phyloP scores from a whole-genome alignment of 2,888 invertebrate species.

The Agriotes lineatus region DNA sequence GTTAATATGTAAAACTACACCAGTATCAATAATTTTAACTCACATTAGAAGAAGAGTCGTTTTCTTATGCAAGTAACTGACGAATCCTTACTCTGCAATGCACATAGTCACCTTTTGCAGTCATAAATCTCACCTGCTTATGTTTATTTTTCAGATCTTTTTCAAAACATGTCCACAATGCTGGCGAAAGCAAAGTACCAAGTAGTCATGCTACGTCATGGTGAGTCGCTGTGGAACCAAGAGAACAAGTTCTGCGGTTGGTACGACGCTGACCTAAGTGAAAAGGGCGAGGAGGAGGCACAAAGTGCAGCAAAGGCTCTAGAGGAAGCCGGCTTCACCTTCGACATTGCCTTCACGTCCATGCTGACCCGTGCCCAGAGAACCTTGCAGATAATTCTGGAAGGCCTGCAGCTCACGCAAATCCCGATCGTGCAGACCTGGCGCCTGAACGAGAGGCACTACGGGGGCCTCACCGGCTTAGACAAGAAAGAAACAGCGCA shows the following conservation, averaged over 20 bases:
- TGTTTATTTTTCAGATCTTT: background rate
- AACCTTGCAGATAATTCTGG: conserved; percentile 77
- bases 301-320: conserved; percentile 79
- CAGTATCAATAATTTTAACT: too few relatives aligned
- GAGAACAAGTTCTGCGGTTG: conserved; percentile 64
- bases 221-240: conserved; percentile 64
- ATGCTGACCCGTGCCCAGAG: conserved; percentile 82
- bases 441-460: conserved; percentile 90
- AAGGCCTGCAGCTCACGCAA: conserved; percentile 75
- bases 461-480: conserved; percentile 87
- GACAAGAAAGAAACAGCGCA: conserved; percentile 89
- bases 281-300: conserved; percentile 77
- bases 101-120: too few relatives aligned
- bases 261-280: conserved; percentile 64
- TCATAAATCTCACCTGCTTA: too few relatives aligned
- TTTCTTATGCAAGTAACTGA: too few relatives aligned
- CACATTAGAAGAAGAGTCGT: too few relatives aligned
- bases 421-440: conserved; percentile 80
- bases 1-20: too few relatives aligned
- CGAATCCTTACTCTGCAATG: too few relatives aligned
- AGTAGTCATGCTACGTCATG: conserved; percentile 63
- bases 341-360: conserved; percentile 87
- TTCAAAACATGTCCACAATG: background rate
- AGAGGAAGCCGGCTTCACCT: conserved; percentile 76
- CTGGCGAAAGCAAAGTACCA: conserved; percentile 4